Percentiles rank a stretch among this genome's conserved stretches.
Evolutionary conservation across 1,140 invertebrate species (phyloP).

Genomic region (Heterodera schachtii): DNA sequence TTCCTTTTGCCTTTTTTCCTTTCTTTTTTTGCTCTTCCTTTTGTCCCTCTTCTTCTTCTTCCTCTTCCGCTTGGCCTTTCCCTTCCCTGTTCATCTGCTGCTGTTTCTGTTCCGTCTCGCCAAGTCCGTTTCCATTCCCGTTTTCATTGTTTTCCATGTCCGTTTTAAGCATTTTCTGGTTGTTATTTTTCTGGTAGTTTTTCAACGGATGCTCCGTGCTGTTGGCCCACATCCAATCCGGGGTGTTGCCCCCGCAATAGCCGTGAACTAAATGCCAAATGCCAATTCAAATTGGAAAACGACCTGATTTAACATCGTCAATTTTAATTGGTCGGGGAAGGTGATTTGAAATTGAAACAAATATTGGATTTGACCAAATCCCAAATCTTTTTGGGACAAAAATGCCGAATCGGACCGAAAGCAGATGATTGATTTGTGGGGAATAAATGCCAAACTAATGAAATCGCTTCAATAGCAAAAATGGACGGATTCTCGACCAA

Average conservation of each 20-base stretch:
- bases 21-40: neutral
- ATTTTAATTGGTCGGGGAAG: too few relatives aligned
- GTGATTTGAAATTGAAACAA: too few relatives aligned
- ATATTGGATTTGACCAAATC: too few relatives aligned
- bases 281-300: too few relatives aligned
- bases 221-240: neutral
- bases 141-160: neutral
- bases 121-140: neutral
- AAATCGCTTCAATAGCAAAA: too few relatives aligned
- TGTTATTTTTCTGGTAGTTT: neutral
- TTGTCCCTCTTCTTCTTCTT: too few relatives aligned
- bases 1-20: neutral
- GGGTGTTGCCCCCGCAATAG: constrained; percentile 4
- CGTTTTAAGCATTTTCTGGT: constrained; percentile 21
- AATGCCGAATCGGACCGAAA: too few relatives aligned
- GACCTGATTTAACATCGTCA: too few relatives aligned
- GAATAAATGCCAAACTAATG: too few relatives aligned
- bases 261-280: neutral
- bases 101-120: neutral
- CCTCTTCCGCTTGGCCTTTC: neutral
- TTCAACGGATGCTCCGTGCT: constrained; percentile 7
- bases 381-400: too few relatives aligned
- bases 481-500: too few relatives aligned
- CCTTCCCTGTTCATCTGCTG: neutral
- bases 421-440: too few relatives aligned